Percentiles rank a stretch among this genome's conserved stretches.
Conservation (phyloP, 2,797 vertebrate genomes). For the Xenops minutus region DNA sequence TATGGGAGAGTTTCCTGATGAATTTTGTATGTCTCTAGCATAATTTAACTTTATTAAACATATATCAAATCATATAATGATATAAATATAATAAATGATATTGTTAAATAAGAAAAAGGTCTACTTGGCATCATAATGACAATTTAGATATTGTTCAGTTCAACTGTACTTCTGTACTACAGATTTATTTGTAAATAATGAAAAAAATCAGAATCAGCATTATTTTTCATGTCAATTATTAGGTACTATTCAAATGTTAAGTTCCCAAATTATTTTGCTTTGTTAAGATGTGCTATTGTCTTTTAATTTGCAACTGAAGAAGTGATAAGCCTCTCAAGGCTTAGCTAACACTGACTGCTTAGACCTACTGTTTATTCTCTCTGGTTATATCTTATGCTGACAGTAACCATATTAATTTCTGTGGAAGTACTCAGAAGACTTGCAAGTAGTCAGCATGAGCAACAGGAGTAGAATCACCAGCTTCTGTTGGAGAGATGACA, state of each 20-base stretch:
- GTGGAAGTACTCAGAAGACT: neutral
- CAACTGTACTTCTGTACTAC: neutral
- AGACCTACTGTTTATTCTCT: neutral
- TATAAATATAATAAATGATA: too few relatives aligned
- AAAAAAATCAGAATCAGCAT: neutral
- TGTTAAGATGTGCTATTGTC: slow-evolving; percentile 28
- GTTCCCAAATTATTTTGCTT: slow-evolving; percentile 39
- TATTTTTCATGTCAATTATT: neutral
- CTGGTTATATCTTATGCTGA: neutral
- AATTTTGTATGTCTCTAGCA: neutral
- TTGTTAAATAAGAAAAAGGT: slow-evolving; percentile 52
- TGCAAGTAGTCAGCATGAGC: neutral
- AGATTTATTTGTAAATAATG: neutral
- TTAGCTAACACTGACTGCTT: neutral
- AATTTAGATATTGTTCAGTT: slow-evolving; percentile 41
- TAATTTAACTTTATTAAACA: slow-evolving; percentile 40
- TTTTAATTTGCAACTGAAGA: slow-evolving; percentile 30
- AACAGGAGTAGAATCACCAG: neutral
- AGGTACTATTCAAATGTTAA: slow-evolving; percentile 13
- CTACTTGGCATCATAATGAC: slow-evolving; percentile 26
- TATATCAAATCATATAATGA: slow-evolving; percentile 7
- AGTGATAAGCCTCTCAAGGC: neutral
- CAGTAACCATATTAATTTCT: neutral
- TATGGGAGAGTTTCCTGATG: neutral
- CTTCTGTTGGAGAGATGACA: neutral